These are phyloP conservation scores for Cassiopea andromeda DNA, from an alignment of 30 jellyfish, hydroid and myxozoan genomes.

Conservation along the genomic window DNA sequence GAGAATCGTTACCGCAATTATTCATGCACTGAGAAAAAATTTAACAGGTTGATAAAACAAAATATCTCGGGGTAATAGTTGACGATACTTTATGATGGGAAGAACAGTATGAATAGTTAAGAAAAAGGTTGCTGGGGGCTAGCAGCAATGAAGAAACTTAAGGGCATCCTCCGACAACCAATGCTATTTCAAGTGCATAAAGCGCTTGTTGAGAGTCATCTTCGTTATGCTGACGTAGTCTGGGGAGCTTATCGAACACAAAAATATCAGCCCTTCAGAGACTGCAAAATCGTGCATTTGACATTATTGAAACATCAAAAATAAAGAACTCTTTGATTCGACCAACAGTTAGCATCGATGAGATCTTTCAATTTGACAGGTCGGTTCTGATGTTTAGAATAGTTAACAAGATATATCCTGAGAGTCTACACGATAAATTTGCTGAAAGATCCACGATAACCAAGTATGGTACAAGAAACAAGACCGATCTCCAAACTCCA, in stretches of 20 bases:
- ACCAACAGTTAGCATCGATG: slow-evolving; percentile 27
- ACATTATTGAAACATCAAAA: neutral
- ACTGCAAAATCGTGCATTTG: slow-evolving; percentile 32
- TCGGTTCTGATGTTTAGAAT: neutral
- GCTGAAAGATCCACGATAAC: slow-evolving; percentile 11
- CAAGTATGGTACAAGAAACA: slow-evolving; percentile 26
- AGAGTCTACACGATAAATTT: slow-evolving; percentile 15
- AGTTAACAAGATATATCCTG: slow-evolving; percentile 18
- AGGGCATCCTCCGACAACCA: slow-evolving; percentile 47
- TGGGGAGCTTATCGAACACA: slow-evolving; percentile 50
- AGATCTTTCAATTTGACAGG: slow-evolving; percentile 5
- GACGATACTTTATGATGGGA: slow-evolving; percentile 39
- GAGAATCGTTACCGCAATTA: too few relatives aligned
- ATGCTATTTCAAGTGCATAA: slow-evolving; percentile 13
- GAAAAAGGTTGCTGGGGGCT: slow-evolving; percentile 25
- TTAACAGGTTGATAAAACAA: too few relatives aligned
- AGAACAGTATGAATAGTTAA: slow-evolving; percentile 13
- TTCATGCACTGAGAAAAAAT: too few relatives aligned
- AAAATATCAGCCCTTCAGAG: slow-evolving; percentile 41
- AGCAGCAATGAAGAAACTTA: slow-evolving; percentile 5
- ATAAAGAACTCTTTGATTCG: slow-evolving; percentile 14
- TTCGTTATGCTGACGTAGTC: slow-evolving; percentile 41
- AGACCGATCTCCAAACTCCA: slow-evolving; percentile 54
- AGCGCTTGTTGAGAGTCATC: slow-evolving; percentile 36
- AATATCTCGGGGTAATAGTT: too few relatives aligned